A percentile compares a stretch with the other conserved stretches of the same genome.
These are phyloP conservation scores for Paratilapia polleni DNA, from an alignment of 2,113 vertebrate genomes.

Conservation along the genomic window DNA sequence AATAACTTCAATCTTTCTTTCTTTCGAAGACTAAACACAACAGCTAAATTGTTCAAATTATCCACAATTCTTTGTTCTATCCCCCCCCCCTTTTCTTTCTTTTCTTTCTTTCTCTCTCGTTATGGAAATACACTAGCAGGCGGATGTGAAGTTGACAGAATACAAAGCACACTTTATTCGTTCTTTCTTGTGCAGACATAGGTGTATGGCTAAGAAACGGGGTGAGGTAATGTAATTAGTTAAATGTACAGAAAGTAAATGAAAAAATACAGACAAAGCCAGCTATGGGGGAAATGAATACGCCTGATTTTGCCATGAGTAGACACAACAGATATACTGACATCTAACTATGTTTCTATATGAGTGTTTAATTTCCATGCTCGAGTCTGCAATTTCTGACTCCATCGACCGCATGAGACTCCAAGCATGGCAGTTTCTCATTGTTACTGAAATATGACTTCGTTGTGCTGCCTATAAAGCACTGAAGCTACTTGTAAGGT, in stretches of 20 bases:
- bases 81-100: constrained; percentile 11
- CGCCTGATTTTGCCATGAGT: neutral
- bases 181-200: constrained; percentile 55
- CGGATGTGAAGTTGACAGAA: constrained; percentile 55
- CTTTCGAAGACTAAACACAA: constrained; percentile 14
- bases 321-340: neutral
- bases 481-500: neutral
- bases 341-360: neutral
- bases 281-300: constrained; percentile 14
- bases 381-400: neutral
- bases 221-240: constrained; percentile 23
- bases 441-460: neutral
- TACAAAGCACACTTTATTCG: constrained; percentile 70
- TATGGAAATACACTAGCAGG: constrained; percentile 59
- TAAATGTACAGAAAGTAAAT: constrained; percentile 24
- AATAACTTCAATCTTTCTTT: constrained; percentile 1
- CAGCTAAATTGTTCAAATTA: constrained; percentile 47
- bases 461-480: neutral
- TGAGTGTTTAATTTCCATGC: neutral
- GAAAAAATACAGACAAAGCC: constrained; percentile 22
- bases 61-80: constrained; percentile 14
- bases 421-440: neutral
- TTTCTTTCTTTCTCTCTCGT: constrained; percentile 18
- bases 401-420: neutral
- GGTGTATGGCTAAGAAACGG: constrained; percentile 58